Evolutionary conservation across 2,113 vertebrate species (phyloP).

Genomic region (Psettodes erumei): DNA sequence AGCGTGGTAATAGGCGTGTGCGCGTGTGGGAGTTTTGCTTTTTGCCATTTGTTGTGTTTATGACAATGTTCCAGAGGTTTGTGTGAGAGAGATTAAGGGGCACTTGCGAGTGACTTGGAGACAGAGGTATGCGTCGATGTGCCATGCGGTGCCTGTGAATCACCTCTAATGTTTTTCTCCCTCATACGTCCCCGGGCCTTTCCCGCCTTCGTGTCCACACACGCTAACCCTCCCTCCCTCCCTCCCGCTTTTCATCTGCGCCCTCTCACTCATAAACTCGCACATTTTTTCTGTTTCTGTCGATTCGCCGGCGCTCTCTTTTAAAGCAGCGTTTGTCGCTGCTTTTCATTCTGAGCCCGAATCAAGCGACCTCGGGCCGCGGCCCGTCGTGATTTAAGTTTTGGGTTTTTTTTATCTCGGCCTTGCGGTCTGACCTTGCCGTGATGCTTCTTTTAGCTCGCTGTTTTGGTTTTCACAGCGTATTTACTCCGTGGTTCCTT

Average conservation of each 20-base stretch:
- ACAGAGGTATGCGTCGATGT: conserved; percentile 79
- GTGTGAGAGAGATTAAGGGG: conserved; percentile 62
- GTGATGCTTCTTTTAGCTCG: conserved; percentile 10
- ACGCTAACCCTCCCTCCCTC: conserved; percentile 45
- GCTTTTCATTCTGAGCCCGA: neutral
- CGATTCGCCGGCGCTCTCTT: neutral
- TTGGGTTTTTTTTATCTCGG: no score
- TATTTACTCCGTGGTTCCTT: conserved; percentile 10
- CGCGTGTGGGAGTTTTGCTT: neutral
- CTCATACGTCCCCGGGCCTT: conserved; percentile 70
- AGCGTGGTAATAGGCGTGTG: conserved; percentile 20
- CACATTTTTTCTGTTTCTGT: conserved; percentile 45
- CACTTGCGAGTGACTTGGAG: conserved; percentile 67
- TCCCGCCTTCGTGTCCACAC: conserved; percentile 74
- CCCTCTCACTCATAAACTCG: conserved; percentile 35
- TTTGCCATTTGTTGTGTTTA: conserved; percentile 6
- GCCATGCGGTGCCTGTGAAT: conserved; percentile 76
- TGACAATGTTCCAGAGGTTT: conserved; percentile 24
- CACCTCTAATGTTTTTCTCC: conserved; percentile 82
- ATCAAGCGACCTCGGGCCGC: neutral
- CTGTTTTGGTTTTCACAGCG: conserved; percentile 10
- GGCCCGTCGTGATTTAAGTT: neutral
- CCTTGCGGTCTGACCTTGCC: no score
- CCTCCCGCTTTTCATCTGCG: conserved; percentile 46
- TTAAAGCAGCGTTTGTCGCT: neutral